phyloP scores from a whole-genome alignment of 2,888 invertebrate species.

The Amphipoea lucens region DNA sequence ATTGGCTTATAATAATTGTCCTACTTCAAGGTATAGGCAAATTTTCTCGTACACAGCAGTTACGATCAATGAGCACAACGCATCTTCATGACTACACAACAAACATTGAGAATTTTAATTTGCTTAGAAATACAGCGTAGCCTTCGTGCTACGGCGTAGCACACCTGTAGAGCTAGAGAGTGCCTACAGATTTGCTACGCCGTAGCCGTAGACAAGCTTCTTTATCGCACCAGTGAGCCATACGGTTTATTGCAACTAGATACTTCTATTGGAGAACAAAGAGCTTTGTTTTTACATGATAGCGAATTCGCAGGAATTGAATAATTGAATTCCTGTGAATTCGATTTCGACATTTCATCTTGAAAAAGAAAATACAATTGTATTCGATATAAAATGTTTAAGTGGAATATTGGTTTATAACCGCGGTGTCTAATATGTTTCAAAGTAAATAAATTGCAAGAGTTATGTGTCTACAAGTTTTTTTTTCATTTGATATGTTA shows the following conservation, averaged over 20 bases:
- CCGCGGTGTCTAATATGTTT: neutral
- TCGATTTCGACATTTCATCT: too few relatives aligned
- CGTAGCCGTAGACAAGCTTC: constrained; percentile 29
- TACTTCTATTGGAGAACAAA: constrained; percentile 9
- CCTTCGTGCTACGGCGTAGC: constrained; percentile 45
- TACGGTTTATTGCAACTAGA: constrained; percentile 27
- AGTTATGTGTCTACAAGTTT: too few relatives aligned
- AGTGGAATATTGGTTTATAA: neutral
- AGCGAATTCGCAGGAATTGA: neutral
- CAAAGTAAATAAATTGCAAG: neutral
- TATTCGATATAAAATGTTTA: constrained; percentile 1
- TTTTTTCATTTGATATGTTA: too few relatives aligned
- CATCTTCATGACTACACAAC: too few relatives aligned
- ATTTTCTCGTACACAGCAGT: neutral
- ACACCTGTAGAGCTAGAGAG: constrained; percentile 9
- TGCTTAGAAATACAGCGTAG: constrained; percentile 13
- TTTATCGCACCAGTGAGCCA: constrained; percentile 2
- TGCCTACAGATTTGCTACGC: constrained; percentile 28
- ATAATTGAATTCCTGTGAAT: neutral
- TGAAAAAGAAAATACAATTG: neutral
- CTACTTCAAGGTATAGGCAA: neutral
- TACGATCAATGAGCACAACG: neutral
- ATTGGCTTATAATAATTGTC: too few relatives aligned
- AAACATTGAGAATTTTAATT: neutral
- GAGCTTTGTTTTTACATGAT: neutral